A percentile compares a stretch with the other conserved stretches of the same genome.
Conservation (phyloP, 2,888 invertebrate species). For the Pimpla rufipes region DNA sequence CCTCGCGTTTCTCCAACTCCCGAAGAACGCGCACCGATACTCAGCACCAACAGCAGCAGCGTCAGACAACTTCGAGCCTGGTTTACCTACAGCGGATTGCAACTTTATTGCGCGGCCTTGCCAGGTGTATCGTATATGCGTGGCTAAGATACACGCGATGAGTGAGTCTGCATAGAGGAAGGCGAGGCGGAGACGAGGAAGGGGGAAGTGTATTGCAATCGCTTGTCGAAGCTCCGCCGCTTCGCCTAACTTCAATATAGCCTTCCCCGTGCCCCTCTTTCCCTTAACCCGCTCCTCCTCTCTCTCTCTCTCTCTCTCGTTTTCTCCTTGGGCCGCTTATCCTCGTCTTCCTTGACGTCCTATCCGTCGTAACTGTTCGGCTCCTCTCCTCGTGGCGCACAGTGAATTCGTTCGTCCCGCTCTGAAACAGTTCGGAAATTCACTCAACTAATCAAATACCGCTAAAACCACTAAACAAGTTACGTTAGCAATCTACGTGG, state of each 20-base stretch:
- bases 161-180: not conserved
- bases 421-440: conserved; percentile 83
- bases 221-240: conserved; percentile 52
- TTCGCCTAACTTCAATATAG: conserved; percentile 43
- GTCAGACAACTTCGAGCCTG: not conserved
- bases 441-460: conserved; percentile 85
- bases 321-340: conserved; percentile 17
- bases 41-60: not conserved
- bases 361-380: conserved; percentile 41
- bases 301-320: not conserved
- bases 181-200: no score
- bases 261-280: no score
- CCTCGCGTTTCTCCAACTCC: not conserved
- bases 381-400: conserved; percentile 54
- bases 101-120: not conserved
- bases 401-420: conserved; percentile 48
- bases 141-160: not conserved
- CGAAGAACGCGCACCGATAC: conserved; percentile 14
- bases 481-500: conserved; percentile 84
- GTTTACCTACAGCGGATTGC: conserved; percentile 6
- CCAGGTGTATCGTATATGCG: not conserved
- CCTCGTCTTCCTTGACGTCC: conserved; percentile 32
- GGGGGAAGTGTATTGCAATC: conserved; percentile 41
- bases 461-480: conserved; percentile 84
- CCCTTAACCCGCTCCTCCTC: no score